A percentile compares a stretch with the other conserved stretches of the same genome.
Evolutionary conservation across 2,888 invertebrate genomes (phyloP).

Genomic region (Epinotia ramella): DNA sequence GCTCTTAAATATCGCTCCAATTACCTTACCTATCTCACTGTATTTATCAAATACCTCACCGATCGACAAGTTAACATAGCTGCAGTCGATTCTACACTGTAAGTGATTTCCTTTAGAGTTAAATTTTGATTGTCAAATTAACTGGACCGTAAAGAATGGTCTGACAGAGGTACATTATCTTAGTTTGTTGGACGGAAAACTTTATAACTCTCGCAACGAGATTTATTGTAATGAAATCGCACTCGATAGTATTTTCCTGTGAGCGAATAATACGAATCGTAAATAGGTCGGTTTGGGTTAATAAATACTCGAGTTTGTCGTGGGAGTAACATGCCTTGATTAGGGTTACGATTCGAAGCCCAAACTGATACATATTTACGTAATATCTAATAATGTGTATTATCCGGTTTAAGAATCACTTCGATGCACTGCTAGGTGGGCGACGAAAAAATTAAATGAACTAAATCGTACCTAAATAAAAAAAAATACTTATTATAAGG

Average conservation of each 20-base stretch:
- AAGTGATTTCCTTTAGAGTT: constrained; percentile 48
- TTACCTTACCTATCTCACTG: constrained; percentile 67
- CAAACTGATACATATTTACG: not conserved
- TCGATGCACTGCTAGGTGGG: no score
- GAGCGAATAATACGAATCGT: constrained; percentile 71
- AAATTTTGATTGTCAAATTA: constrained; percentile 52
- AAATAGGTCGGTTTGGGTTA: constrained; percentile 67
- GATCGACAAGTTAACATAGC: constrained; percentile 50
- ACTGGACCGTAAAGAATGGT: constrained; percentile 65
- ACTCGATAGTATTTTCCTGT: constrained; percentile 72
- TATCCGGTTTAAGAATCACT: no score
- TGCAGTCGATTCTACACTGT: constrained; percentile 52
- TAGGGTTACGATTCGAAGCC: constrained; percentile 18
- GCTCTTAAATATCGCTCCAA: constrained; percentile 70
- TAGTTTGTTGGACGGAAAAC: constrained; percentile 72
- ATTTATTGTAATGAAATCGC: constrained; percentile 80
- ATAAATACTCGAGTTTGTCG: constrained; percentile 63
- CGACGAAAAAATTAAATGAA: no score
- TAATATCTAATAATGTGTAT: no score
- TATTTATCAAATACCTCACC: constrained; percentile 66
- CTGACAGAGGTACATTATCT: constrained; percentile 71
- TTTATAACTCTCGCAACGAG: constrained; percentile 71
- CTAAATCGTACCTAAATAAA: no score
- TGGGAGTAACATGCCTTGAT: constrained; percentile 58
- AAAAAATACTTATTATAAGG: no score